Conservation (phyloP, 1,140 invertebrate genomes). For the Coptotermes formosanus region DNA sequence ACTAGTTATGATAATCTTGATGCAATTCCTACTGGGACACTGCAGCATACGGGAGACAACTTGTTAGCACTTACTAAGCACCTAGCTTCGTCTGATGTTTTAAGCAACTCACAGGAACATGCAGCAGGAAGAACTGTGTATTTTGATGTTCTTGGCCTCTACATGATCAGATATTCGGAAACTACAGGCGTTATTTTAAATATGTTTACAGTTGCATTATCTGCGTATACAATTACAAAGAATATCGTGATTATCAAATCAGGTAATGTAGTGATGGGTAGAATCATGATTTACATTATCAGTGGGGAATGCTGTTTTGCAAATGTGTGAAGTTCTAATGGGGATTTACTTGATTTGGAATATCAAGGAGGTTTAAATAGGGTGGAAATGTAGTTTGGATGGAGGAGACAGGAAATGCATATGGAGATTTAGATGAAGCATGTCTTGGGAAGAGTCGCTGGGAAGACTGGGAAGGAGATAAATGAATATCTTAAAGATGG, state of each 20-base stretch:
- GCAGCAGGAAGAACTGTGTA: constrained; percentile 68
- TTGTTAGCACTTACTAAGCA: constrained; percentile 65
- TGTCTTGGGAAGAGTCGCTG: no score
- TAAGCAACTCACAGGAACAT: constrained; percentile 50
- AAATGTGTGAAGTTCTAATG: no score
- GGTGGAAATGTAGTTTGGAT: no score
- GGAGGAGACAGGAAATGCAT: no score
- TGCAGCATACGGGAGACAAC: constrained; percentile 82
- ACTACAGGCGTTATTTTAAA: constrained; percentile 57
- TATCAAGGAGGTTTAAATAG: no score
- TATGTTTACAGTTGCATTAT: constrained; percentile 53
- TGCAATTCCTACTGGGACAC: constrained; percentile 71
- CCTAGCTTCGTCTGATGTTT: constrained; percentile 60
- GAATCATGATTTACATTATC: no score
- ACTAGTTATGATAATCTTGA: constrained; percentile 80
- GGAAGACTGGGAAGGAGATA: no score
- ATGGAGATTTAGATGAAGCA: no score
- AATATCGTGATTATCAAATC: constrained; percentile 43
- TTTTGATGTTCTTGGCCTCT: constrained; percentile 77
- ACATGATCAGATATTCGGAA: constrained; percentile 63
- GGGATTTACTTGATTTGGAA: no score
- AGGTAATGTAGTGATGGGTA: constrained; percentile 28
- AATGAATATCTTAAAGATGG: no score
- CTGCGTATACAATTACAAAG: constrained; percentile 54
- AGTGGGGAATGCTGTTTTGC: no score